These are phyloP conservation scores for Megaceryle torquata DNA, from an alignment of 2,113 vertebrate species.

Conservation along the genomic window DNA sequence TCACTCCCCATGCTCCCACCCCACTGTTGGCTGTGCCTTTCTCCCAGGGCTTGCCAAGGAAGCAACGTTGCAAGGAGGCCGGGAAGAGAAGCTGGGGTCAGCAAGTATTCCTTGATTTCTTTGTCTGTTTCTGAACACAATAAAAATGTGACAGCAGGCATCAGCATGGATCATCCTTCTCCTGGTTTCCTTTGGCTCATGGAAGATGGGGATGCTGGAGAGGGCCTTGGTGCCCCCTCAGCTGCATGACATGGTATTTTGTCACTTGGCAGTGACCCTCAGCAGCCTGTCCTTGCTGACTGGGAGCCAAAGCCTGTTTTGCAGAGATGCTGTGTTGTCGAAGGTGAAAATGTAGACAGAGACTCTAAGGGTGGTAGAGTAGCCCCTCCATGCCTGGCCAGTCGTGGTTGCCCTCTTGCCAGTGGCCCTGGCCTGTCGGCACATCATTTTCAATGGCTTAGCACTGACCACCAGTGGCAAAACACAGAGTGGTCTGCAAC, in stretches of 20 bases:
- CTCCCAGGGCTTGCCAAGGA: not conserved
- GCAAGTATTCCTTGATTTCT: not conserved
- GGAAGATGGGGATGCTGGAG: not conserved
- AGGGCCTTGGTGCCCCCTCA: not conserved
- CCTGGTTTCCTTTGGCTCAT: not conserved
- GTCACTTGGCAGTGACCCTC: not conserved
- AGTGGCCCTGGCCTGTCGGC: fast-evolving
- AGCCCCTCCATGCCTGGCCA: fast-evolving
- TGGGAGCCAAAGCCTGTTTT: not conserved
- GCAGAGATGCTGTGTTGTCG: not conserved
- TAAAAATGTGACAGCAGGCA: not conserved
- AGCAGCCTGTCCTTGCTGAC: not conserved
- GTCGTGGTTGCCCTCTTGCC: not conserved
- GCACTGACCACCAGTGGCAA: not conserved
- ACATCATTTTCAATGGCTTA: not conserved
- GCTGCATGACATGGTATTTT: not conserved
- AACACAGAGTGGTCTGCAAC: not conserved
- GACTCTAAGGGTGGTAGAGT: not conserved
- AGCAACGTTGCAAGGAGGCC: not conserved
- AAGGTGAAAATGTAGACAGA: not conserved
- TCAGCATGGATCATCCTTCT: not conserved
- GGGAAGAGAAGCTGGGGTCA: not conserved
- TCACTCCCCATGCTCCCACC: not conserved
- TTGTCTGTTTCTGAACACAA: not conserved
- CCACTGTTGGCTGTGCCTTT: not conserved